Evolutionary conservation across 2,888 invertebrate species (phyloP).

Genomic region (Volucella zonaria): DNA sequence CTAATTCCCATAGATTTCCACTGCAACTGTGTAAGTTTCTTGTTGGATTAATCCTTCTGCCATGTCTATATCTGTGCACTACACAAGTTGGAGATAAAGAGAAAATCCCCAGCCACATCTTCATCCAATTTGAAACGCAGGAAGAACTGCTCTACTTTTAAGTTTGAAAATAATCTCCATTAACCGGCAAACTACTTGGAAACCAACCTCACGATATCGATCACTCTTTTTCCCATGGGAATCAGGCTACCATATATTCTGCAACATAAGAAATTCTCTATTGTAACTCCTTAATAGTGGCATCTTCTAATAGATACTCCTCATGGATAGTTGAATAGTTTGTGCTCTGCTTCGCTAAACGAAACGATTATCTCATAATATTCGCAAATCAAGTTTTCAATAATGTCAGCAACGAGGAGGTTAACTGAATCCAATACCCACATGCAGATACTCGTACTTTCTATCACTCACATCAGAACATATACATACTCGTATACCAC

Average conservation of each 20-base stretch:
- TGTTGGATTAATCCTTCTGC: slow-evolving; percentile 40
- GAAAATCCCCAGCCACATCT: slow-evolving; percentile 35
- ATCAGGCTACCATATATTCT: slow-evolving; percentile 58
- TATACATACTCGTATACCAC: too few species aligned
- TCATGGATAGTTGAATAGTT: slow-evolving; percentile 1
- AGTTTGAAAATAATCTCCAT: slow-evolving; percentile 36
- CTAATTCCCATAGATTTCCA: slow-evolving; percentile 39
- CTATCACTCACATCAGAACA: slow-evolving; percentile 23
- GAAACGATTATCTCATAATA: slow-evolving; percentile 68
- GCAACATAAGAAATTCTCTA: slow-evolving; percentile 3
- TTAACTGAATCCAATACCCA: slow-evolving; percentile 57
- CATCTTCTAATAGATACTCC: not conserved
- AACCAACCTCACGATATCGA: slow-evolving; percentile 51
- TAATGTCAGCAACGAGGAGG: slow-evolving; percentile 57
- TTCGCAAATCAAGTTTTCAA: slow-evolving; percentile 57
- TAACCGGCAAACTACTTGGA: slow-evolving; percentile 19
- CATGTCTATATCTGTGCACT: slow-evolving; percentile 17
- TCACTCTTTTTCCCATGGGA: slow-evolving; percentile 68
- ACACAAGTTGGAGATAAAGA: not conserved
- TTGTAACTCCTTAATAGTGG: not conserved
- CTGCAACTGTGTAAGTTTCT: not conserved
- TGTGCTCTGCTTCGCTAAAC: slow-evolving; percentile 62
- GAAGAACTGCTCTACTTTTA: slow-evolving; percentile 65
- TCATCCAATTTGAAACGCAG: slow-evolving; percentile 64
- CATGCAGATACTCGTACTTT: slow-evolving; percentile 52